Conservation (phyloP, 92 coral and sea anemone genomes). For the Palythoa grandis region DNA sequence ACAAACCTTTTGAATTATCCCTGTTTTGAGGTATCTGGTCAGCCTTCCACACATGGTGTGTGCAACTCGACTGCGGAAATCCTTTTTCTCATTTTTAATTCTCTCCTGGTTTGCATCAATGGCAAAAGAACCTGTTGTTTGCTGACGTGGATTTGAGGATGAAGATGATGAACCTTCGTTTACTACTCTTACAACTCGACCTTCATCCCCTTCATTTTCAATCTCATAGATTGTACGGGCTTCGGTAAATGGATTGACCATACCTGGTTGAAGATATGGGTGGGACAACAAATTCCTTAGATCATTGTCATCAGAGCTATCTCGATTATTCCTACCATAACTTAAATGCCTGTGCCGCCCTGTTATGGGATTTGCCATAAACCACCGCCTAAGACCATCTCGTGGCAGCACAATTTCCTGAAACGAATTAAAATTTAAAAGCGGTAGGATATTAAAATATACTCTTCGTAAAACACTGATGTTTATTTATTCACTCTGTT, state of each 20-base stretch:
- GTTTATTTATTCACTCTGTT: neutral
- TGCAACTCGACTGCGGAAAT: slow-evolving; percentile 52
- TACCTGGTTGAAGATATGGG: slow-evolving; percentile 66
- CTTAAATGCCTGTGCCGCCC: slow-evolving; percentile 56
- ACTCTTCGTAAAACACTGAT: neutral
- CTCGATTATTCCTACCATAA: slow-evolving; percentile 6
- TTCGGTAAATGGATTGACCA: slow-evolving; percentile 28
- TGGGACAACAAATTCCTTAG: slow-evolving; percentile 35
- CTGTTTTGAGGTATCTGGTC: slow-evolving; percentile 50
- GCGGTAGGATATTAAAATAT: neutral
- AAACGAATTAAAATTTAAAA: neutral
- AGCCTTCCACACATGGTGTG: slow-evolving; percentile 67
- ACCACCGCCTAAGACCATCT: slow-evolving; percentile 76
- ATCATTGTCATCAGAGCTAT: slow-evolving; percentile 17
- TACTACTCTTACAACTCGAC: slow-evolving; percentile 26
- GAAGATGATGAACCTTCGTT: slow-evolving; percentile 1
- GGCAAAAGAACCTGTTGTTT: neutral
- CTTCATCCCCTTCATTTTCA: neutral
- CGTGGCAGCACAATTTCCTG: slow-evolving; percentile 77
- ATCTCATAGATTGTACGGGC: neutral
- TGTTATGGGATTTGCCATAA: slow-evolving; percentile 74
- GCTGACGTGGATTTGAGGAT: neutral
- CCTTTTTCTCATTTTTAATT: slow-evolving; percentile 27
- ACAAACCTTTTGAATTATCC: slow-evolving; percentile 57
- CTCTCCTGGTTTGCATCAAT: slow-evolving; percentile 20